These are phyloP conservation scores for Omphaloscelis lunosa DNA, from an alignment of 2,888 invertebrate genomes.

Conservation along the genomic window DNA sequence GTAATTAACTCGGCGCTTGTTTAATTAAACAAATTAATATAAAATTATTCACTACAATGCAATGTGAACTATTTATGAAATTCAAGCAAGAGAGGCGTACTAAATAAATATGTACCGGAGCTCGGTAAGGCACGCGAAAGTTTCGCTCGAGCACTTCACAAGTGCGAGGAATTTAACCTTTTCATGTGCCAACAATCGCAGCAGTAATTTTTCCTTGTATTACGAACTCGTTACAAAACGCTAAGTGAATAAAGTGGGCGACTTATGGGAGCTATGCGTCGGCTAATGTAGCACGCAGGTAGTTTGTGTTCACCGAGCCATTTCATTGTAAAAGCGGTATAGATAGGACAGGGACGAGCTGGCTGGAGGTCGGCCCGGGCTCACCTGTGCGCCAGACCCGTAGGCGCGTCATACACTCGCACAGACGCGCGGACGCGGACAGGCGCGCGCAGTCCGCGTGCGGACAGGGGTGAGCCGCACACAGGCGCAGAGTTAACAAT, in stretches of 20 bases:
- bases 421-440: constrained; percentile 65
- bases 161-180: constrained; percentile 71
- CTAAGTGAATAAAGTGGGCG: constrained; percentile 68
- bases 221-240: constrained; percentile 57
- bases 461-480: constrained; percentile 55
- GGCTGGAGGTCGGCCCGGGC: constrained; percentile 86
- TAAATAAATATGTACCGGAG: constrained; percentile 75
- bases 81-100: constrained; percentile 65
- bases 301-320: constrained; percentile 84
- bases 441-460: constrained; percentile 55
- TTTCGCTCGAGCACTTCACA: constrained; percentile 68
- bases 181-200: constrained; percentile 55
- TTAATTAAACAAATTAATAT: constrained; percentile 75
- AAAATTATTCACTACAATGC: constrained; percentile 70
- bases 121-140: constrained; percentile 71
- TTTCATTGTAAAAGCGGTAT: constrained; percentile 86
- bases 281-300: constrained; percentile 83
- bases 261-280: constrained; percentile 72
- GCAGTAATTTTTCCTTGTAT: constrained; percentile 54
- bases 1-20: constrained; percentile 71
- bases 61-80: constrained; percentile 76
- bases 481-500: constrained; percentile 64
- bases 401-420: constrained; percentile 84
- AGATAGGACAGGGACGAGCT: constrained; percentile 82
- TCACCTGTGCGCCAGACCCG: constrained; percentile 86